phyloP scores from a whole-genome alignment of 2,888 invertebrate species.

The Nyleta sp. region DNA sequence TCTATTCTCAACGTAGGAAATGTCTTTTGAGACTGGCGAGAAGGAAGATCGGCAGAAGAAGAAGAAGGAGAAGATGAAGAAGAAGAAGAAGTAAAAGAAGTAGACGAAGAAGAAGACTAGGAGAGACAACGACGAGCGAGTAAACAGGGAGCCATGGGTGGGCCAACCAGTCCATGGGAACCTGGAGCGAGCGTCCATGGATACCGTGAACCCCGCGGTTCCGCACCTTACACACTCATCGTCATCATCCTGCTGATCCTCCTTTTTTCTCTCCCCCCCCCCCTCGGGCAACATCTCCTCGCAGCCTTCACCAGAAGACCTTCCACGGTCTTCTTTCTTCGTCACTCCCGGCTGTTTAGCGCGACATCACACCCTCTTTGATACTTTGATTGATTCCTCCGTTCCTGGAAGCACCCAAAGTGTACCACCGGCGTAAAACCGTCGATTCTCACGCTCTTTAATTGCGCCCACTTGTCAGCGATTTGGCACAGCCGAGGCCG shows the following conservation, averaged over 20 bases:
- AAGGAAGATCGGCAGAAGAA: slow-evolving; percentile 34
- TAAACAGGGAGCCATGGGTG: slow-evolving; percentile 78
- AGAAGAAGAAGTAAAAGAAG: too few relatives aligned
- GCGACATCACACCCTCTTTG: too few relatives aligned
- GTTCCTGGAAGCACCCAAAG: too few relatives aligned
- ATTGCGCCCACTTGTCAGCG: neutral
- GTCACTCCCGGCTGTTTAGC: too few relatives aligned
- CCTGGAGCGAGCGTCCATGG: slow-evolving; percentile 62
- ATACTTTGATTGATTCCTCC: too few relatives aligned
- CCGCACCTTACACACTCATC: slow-evolving; percentile 64
- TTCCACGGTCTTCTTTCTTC: too few relatives aligned
- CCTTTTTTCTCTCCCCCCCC: slow-evolving; percentile 19
- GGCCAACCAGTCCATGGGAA: slow-evolving; percentile 80
- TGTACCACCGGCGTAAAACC: too few relatives aligned
- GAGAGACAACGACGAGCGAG: slow-evolving; percentile 41
- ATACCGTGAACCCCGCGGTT: slow-evolving; percentile 69
- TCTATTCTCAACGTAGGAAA: slow-evolving; percentile 71
- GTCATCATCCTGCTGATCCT: slow-evolving; percentile 42
- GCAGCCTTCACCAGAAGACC: too few relatives aligned
- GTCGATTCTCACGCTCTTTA: too few relatives aligned
- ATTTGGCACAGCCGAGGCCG: slow-evolving; percentile 19
- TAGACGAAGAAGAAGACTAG: slow-evolving; percentile 38
- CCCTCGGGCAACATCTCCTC: slow-evolving; percentile 9
- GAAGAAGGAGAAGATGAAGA: too few relatives aligned
- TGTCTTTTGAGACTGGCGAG: slow-evolving; percentile 59